Evolutionary conservation across 2,113 vertebrate species (phyloP).

Genomic region (Passer montanus): DNA sequence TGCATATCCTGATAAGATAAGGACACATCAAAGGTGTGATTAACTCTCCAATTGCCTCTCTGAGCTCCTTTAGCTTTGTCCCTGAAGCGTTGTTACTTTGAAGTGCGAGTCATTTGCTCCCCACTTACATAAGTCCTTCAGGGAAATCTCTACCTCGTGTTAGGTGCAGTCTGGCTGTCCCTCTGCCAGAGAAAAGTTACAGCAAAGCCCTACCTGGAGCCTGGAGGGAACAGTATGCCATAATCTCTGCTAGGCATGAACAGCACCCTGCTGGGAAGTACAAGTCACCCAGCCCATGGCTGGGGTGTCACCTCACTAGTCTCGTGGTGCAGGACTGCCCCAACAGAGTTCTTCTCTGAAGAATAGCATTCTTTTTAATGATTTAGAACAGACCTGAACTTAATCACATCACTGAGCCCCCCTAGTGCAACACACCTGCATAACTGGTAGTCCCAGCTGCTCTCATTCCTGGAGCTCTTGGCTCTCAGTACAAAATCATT

Average conservation of each 20-base stretch:
- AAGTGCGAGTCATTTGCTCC: not conserved
- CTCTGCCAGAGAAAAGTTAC: not conserved
- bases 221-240: not conserved
- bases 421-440: not conserved
- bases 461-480: not conserved
- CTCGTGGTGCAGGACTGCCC: not conserved
- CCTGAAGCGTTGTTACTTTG: not conserved
- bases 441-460: not conserved
- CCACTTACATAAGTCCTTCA: not conserved
- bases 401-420: not conserved
- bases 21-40: not conserved
- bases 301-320: not conserved
- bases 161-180: not conserved
- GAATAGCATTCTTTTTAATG: not conserved
- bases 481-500: not conserved
- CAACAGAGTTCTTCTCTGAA: not conserved
- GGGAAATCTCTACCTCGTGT: not conserved
- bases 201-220: not conserved
- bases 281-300: not conserved
- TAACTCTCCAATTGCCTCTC: not conserved
- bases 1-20: slow-evolving; percentile 30
- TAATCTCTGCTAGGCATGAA: not conserved
- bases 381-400: not conserved
- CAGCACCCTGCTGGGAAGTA: not conserved
- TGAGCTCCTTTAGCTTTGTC: slow-evolving; percentile 5